Evolutionary conservation across 1,140 invertebrate genomes (phyloP), one percentile per base, ranked within the genome.

Genomic region (Atopsyche davidsoni): DNA sequence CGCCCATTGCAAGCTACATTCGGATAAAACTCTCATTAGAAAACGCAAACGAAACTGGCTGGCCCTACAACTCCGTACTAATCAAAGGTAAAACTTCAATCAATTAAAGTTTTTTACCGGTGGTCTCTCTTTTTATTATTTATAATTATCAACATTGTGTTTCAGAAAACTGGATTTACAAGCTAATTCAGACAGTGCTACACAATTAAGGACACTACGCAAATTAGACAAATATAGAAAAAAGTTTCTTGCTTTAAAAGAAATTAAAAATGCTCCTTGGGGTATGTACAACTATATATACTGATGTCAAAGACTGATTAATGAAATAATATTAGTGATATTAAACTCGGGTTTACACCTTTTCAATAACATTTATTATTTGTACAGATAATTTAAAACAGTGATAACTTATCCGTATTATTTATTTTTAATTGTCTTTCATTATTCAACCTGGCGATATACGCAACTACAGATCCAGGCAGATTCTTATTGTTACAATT

Each of bases 1-100:
- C 69, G 94, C 93, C 1, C 92, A 97, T 63, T 98, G 95, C 64
- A 92, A 92, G 69, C 75, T 94, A 18, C 89, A 94, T 69, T 90
- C 89, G 0, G 89, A 92, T 60, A 90, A 89, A 65, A 79, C 81
- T 7, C 74, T 88, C 21, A 81, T 89, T 9, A 82, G 83, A 64
- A 80, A 81, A 64, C 77, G 88, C n/a, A 82, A 87, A 63, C 75
- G 89, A 2, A 95, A 95, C 67, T 97, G 87, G 79, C 72, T 94
- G 35, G 88, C 90, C 2, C 72, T 96, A 14, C 90, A 94, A 61
- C 72, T 93, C 13, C 77, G 92, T 46, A 86, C 86, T 38, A 79
- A 83, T 46, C 81, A 85, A 59, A 74, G 81, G 53, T 79, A 79
- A 52, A 66, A 36, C 4, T 36, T 36, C 34, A 28, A 6, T 28